phyloP scores from a whole-genome alignment of 2,888 invertebrate species.

The Ochropleura plecta region DNA sequence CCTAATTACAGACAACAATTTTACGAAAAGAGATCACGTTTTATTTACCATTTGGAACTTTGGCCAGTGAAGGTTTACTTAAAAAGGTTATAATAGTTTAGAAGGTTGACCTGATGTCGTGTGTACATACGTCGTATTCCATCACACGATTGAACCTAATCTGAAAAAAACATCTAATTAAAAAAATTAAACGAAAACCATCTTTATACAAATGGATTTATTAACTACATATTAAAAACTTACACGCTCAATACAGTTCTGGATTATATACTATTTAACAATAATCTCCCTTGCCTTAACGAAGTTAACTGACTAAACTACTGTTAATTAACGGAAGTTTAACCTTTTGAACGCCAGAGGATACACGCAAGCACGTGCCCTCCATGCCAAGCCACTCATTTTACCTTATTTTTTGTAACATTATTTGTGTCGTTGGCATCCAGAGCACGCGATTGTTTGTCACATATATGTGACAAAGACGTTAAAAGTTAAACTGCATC shows the following conservation, averaged over 20 bases:
- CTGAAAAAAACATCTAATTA: neutral
- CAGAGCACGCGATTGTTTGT: no score
- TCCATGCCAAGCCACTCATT: no score
- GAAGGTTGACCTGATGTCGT: no score
- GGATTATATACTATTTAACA: constrained; percentile 67
- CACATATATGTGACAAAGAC: no score
- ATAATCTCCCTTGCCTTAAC: constrained; percentile 50
- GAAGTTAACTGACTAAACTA: constrained; percentile 37
- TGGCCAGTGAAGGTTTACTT: no score
- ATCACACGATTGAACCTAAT: neutral
- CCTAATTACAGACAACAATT: constrained; percentile 19
- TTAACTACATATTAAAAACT: constrained; percentile 60
- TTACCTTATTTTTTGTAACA: no score
- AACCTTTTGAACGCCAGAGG: neutral
- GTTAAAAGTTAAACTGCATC: constrained; percentile 27
- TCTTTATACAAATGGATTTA: constrained; percentile 67
- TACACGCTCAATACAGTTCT: constrained; percentile 64
- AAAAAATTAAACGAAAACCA: neutral
- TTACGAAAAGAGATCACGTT: neutral
- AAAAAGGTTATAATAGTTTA: no score
- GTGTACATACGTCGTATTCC: no score
- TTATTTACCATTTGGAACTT: constrained; percentile 12
- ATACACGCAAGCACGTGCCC: no score
- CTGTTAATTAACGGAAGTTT: constrained; percentile 14
- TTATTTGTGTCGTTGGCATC: no score